These are phyloP conservation scores for Pseudomyrmex flavicornis DNA, from an alignment of 1,140 invertebrate genomes.

Conservation along the genomic window DNA sequence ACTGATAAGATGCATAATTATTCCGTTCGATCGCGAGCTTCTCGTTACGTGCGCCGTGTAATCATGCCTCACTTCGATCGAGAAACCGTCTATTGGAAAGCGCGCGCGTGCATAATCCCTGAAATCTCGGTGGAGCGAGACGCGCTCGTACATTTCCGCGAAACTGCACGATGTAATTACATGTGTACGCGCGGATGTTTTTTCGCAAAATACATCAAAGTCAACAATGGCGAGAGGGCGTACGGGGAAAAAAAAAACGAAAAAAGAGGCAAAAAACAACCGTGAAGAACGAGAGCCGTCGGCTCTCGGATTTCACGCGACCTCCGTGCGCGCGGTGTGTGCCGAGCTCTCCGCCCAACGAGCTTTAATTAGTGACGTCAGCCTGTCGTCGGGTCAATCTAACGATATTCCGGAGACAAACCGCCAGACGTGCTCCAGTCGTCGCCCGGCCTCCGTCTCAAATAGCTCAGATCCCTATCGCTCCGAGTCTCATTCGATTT, in stretches of 20 bases:
- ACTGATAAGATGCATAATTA: neutral
- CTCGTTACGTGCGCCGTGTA: neutral
- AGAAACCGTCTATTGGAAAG: neutral
- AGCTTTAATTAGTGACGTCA: slow-evolving; percentile 85
- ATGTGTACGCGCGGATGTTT: slow-evolving; percentile 64
- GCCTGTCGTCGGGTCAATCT: slow-evolving; percentile 83
- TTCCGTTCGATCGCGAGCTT: neutral
- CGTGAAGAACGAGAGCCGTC: slow-evolving; percentile 15
- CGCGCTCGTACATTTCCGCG: slow-evolving; percentile 21
- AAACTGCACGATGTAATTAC: slow-evolving; percentile 41
- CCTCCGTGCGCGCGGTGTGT: slow-evolving; percentile 2
- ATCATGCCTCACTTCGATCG: neutral
- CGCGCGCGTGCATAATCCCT: neutral
- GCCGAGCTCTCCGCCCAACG: slow-evolving; percentile 72
- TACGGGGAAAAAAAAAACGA: neutral
- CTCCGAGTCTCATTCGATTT: neutral
- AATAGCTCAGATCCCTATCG: slow-evolving; percentile 43
- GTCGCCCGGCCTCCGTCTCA: slow-evolving; percentile 48
- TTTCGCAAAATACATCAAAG: slow-evolving; percentile 57
- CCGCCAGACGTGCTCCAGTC: slow-evolving; percentile 66
- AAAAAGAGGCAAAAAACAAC: neutral
- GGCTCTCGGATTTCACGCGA: slow-evolving; percentile 64
- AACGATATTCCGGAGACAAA: slow-evolving; percentile 82
- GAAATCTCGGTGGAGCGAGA: neutral
- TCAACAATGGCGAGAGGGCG: slow-evolving; percentile 55